These are phyloP conservation scores for Anhinga anhinga DNA, from an alignment of 2,113 vertebrate species.

Conservation along the genomic window DNA sequence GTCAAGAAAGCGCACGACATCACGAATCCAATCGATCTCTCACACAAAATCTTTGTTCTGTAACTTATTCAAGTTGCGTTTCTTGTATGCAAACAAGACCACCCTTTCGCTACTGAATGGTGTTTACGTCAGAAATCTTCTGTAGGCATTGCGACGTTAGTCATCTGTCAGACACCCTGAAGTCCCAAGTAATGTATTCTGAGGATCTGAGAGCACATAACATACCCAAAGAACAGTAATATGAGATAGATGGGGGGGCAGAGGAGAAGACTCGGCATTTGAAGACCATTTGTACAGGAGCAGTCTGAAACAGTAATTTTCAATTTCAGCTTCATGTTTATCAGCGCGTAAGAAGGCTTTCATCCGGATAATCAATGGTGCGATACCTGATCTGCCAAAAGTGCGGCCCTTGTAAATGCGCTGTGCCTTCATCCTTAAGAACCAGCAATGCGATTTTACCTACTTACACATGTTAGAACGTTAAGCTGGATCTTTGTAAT, in stretches of 20 bases:
- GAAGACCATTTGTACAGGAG: not conserved
- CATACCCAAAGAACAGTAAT: not conserved
- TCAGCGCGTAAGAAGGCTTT: rapidly evolving
- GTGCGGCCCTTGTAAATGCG: rapidly evolving
- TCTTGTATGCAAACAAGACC: not conserved
- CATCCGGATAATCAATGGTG: not conserved
- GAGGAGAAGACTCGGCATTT: not conserved
- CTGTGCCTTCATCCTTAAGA: not conserved
- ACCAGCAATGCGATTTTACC: not conserved
- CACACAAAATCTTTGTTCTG: not conserved
- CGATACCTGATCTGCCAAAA: not conserved
- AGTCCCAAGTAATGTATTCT: not conserved
- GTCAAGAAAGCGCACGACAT: not conserved
- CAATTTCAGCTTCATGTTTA: not conserved
- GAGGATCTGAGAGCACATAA: not conserved
- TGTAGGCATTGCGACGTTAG: rapidly evolving
- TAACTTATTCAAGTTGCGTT: not conserved
- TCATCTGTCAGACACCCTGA: not conserved
- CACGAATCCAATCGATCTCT: not conserved
- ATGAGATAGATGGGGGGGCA: not conserved
- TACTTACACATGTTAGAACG: rapidly evolving
- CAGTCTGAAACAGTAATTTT: not conserved
- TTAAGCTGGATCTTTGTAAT: not conserved
- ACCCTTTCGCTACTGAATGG: not conserved
- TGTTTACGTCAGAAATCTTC: not conserved